A percentile compares a stretch with the other conserved stretches of the same genome.
phyloP scores from a whole-genome alignment of 2,113 vertebrate genomes.

The Pseudopipra pipra region DNA sequence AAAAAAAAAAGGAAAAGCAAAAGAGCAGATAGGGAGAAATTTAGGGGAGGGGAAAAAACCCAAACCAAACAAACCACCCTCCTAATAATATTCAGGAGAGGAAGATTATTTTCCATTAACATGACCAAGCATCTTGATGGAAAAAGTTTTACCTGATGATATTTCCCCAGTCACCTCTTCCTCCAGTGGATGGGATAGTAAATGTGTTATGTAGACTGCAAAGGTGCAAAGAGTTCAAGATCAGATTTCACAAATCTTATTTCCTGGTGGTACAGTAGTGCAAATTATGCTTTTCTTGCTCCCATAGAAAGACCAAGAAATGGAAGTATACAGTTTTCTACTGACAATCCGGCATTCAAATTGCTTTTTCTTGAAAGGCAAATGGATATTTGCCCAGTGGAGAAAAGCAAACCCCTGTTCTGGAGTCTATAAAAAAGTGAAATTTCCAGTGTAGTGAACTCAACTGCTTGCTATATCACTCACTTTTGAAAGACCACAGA shows the following conservation, averaged over 20 bases:
- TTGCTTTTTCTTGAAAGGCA: neutral
- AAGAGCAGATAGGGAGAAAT: neutral
- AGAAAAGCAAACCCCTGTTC: neutral
- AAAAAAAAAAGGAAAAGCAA: neutral
- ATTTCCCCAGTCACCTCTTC: neutral
- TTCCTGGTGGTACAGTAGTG: neutral
- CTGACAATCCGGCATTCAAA: neutral
- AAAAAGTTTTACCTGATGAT: neutral
- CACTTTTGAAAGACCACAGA: neutral
- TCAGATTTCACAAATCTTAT: neutral
- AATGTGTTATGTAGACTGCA: neutral
- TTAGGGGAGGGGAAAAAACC: neutral
- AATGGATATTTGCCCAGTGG: neutral
- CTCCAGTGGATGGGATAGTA: neutral
- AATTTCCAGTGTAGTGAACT: neutral
- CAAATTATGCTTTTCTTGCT: neutral
- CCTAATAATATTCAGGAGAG: neutral
- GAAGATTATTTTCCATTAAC: neutral
- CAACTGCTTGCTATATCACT: neutral
- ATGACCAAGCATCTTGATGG: neutral
- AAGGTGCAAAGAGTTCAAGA: neutral
- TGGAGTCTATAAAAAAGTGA: neutral
- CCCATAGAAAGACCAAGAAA: neutral
- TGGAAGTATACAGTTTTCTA: neutral
- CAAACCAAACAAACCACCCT: neutral